Evolutionary conservation across 2,797 vertebrate genomes (phyloP).

Genomic region (Hybognathus amarus): DNA sequence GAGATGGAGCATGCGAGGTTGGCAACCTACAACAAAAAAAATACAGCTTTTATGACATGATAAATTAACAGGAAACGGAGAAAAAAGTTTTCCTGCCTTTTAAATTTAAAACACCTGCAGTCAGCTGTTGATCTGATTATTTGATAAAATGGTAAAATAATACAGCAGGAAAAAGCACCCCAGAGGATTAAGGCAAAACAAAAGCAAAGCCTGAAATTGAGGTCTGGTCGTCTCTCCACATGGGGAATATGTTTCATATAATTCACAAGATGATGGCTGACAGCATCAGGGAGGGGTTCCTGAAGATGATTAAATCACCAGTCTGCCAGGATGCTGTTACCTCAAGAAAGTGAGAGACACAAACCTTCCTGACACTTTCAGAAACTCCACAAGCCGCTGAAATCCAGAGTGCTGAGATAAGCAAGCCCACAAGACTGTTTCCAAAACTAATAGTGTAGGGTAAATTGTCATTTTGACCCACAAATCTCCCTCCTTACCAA

Average conservation of each 20-base stretch:
- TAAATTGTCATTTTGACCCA: conserved; percentile 68
- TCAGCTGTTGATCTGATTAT: conserved; percentile 59
- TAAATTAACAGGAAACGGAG: neutral
- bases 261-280: conserved; percentile 55
- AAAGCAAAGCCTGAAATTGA: conserved; percentile 54
- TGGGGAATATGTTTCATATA: conserved; percentile 55
- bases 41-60: conserved; percentile 58
- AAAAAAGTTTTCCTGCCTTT: neutral
- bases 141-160: conserved; percentile 69
- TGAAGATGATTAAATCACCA: conserved; percentile 66
- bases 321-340: conserved; percentile 65
- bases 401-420: conserved; percentile 68
- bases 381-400: conserved; percentile 62
- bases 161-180: neutral
- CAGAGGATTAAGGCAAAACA: conserved; percentile 49
- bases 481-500: conserved; percentile 64
- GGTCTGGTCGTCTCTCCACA: conserved; percentile 28
- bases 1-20: conserved; percentile 99
- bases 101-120: conserved; percentile 28
- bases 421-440: conserved; percentile 62
- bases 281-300: conserved; percentile 53
- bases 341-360: conserved; percentile 62
- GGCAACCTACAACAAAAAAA: conserved; percentile 84
- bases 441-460: conserved; percentile 65
- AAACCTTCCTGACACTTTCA: conserved; percentile 71